A percentile compares a stretch with the other conserved stretches of the same genome.
Conservation (phyloP, 2,113 vertebrate species). For the Strix uralensis region DNA sequence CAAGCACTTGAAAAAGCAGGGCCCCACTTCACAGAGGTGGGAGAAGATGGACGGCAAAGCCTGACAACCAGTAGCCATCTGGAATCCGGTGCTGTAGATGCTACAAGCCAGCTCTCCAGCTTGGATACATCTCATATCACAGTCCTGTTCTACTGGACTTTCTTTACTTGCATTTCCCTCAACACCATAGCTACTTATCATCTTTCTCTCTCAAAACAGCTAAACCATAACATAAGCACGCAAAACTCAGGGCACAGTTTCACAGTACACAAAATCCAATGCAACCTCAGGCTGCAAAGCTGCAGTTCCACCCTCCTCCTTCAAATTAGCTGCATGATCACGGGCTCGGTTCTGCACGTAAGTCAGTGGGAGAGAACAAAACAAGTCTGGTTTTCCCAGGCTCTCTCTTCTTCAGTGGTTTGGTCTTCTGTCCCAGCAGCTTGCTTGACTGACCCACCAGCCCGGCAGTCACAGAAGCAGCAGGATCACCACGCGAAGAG, state of each 20-base stretch:
- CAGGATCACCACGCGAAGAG: accelerated
- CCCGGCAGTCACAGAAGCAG: background rate
- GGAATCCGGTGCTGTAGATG: background rate
- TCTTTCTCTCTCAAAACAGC: background rate
- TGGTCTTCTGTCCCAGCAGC: background rate
- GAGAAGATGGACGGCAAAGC: background rate
- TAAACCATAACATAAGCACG: background rate
- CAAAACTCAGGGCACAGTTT: background rate
- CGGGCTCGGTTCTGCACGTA: background rate
- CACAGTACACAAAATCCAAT: background rate
- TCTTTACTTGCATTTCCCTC: background rate
- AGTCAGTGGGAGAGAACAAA: background rate
- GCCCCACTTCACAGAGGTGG: background rate
- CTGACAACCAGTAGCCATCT: background rate
- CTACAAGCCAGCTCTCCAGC: background rate
- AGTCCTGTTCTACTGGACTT: background rate
- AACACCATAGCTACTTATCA: background rate
- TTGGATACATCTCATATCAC: background rate
- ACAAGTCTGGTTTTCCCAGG: background rate
- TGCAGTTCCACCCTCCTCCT: background rate
- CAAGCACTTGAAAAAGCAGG: background rate
- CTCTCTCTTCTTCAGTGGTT: background rate
- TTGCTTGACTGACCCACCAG: background rate
- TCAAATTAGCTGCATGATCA: background rate
- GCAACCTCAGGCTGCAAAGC: background rate